Evolutionary conservation across 2,113 vertebrate genomes (phyloP).

Genomic region (Triplophysa rosa): DNA sequence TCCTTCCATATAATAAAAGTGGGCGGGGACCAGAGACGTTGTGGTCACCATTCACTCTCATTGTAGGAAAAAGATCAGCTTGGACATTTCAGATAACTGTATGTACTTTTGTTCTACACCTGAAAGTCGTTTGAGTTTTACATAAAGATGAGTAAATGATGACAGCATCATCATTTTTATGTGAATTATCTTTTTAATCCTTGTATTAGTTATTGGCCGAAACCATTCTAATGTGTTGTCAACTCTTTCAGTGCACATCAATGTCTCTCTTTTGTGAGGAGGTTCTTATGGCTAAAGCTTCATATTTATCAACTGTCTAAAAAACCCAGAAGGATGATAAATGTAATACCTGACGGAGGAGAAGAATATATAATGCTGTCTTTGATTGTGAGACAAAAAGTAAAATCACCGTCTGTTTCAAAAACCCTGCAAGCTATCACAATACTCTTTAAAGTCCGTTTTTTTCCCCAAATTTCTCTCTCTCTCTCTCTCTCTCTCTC

Average conservation of each 20-base stretch:
- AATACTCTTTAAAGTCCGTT: conserved; percentile 23
- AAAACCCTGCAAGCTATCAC: conserved; percentile 36
- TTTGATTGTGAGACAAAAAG: conserved; percentile 39
- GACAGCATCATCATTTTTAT: too few relatives aligned
- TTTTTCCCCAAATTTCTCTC: conserved; percentile 7
- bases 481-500: conserved; percentile 33
- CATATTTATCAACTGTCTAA: conserved; percentile 39
- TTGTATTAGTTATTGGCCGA: conserved; percentile 14
- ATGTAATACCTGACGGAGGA: conserved; percentile 22
- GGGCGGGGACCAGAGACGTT: too few relatives aligned
- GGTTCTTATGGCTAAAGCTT: neutral
- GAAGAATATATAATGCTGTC: conserved; percentile 14
- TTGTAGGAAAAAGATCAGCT: too few relatives aligned
- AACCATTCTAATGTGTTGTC: neutral
- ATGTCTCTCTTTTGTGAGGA: neutral
- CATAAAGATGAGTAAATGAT: too few relatives aligned
- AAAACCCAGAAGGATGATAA: neutral
- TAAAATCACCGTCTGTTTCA: conserved; percentile 33
- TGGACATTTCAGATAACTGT: too few relatives aligned
- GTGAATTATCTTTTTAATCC: neutral
- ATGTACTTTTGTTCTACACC: too few relatives aligned
- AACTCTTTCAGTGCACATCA: neutral
- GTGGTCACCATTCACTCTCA: too few relatives aligned
- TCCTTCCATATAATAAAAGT: too few relatives aligned
- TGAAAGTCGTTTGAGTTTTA: too few relatives aligned